Percentiles rank a stretch among this genome's conserved stretches.
Conservation (phyloP, 2,797 vertebrate genomes). For the Mus spretus region DNA sequence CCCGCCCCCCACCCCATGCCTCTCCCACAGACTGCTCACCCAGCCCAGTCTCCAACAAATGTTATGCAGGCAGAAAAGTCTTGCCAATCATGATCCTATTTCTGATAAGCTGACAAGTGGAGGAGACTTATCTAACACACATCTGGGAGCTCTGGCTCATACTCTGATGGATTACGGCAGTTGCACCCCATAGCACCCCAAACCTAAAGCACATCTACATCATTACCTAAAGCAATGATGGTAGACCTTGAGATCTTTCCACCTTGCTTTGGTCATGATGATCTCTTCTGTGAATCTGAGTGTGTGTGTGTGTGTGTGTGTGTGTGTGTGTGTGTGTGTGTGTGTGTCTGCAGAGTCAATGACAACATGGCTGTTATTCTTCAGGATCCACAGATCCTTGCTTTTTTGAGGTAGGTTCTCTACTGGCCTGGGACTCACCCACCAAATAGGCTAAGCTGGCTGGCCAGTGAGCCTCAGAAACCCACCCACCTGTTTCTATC, state of each 20-base stretch:
- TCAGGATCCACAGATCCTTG: not conserved
- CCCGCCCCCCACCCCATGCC: no score
- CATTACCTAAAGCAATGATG: not conserved
- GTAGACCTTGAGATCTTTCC: not conserved
- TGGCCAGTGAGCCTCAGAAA: not conserved
- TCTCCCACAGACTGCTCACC: not conserved
- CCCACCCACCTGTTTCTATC: not conserved
- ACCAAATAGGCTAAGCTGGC: not conserved
- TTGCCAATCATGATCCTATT: constrained; percentile 12
- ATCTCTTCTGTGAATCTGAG: not conserved
- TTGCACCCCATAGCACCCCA: not conserved
- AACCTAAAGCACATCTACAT: not conserved
- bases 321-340: not conserved
- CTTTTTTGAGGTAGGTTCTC: not conserved
- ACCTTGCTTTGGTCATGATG: not conserved
- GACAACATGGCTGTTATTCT: not conserved
- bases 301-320: not conserved
- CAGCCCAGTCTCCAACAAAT: not conserved
- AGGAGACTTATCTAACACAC: not conserved
- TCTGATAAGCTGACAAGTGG: constrained; percentile 50
- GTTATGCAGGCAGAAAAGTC: not conserved
- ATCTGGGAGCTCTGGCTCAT: not conserved
- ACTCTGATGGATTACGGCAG: constrained; percentile 10
- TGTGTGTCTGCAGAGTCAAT: no score
- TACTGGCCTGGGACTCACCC: not conserved